Evolutionary conservation across 2,113 vertebrate genomes (phyloP), one percentile per base, ranked within the genome.

Genomic region (Otus sunia): DNA sequence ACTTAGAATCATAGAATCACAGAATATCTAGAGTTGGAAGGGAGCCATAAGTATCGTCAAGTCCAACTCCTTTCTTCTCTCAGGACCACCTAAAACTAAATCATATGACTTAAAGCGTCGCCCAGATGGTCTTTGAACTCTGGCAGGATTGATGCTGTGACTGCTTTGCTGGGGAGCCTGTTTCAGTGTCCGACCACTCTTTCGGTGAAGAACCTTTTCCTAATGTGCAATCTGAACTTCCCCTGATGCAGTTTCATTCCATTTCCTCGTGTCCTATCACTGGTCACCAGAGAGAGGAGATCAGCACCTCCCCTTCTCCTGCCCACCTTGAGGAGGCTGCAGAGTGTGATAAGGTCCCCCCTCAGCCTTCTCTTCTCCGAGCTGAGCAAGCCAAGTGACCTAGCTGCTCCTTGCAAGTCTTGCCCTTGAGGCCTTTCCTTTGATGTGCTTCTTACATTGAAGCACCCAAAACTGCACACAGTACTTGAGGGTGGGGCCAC

Each of bases 81-180:
- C 39, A 66, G 36, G 10, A n/a, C 55, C 55, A 39, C 56, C 12
- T 59, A 30, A 64, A 73, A 64, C 15, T 37, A 37, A 78, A 74
- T 16, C 4, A 3, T 18, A 10, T 29, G 10, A 43, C 23, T 20
- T 59, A 21, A 6, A 91, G 49, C 2, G 0, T 41, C 3, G 1
- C 22, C 7, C 22, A 74, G 14, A 41, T 4, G 4, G 32, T 39
- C 23, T n/a, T 55, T 59, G 34, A 45, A 64, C 19, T 86, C 32
- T 56, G 34, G n/a, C 12, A 25, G 45, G 4, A 13, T 58, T 79
- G 23, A 10, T 39, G 14, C 27, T 6, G 1, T 36, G 13, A 22
- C 14, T 0, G 0, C 43, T 73, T 77, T 16, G 9, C 50, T n/a
- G 10, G 4, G 34, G 22, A 59, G 6, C 1, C 1, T 53, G 11